These are phyloP conservation scores for Dromas ardeola DNA, from an alignment of 2,113 vertebrate species.

Conservation along the genomic window DNA sequence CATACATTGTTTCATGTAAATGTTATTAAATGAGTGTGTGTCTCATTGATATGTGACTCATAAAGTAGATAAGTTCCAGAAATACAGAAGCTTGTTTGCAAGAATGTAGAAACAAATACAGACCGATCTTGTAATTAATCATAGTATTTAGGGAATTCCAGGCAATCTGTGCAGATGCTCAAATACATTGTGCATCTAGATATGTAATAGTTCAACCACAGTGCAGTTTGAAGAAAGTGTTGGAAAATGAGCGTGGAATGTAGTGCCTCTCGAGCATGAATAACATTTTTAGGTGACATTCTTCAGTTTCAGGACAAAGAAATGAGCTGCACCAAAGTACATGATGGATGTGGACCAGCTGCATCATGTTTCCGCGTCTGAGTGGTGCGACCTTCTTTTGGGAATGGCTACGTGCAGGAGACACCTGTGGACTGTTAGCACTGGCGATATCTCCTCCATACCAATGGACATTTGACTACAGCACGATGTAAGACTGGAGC, in stretches of 20 bases:
- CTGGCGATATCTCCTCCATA: neutral
- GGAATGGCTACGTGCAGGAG: neutral
- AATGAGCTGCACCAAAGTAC: neutral
- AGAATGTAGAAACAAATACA: conserved; percentile 56
- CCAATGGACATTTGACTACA: neutral
- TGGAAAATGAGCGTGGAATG: neutral
- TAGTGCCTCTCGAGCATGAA: neutral
- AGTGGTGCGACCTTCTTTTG: neutral
- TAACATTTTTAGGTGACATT: conserved; percentile 5
- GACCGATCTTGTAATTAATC: conserved; percentile 48
- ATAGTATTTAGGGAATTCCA: conserved; percentile 43
- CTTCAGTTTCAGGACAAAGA: conserved; percentile 4
- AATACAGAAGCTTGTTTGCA: conserved; percentile 65
- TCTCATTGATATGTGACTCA: conserved; percentile 28
- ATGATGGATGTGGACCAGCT: neutral
- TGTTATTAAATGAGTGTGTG: neutral
- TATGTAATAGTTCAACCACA: conserved; percentile 9
- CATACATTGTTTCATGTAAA: conserved; percentile 11
- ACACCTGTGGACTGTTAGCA: neutral
- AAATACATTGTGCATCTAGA: neutral
- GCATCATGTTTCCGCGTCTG: neutral
- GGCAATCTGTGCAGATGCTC: conserved; percentile 29
- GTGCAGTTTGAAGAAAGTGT: neutral
- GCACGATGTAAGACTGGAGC: neutral
- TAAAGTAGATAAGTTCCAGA: conserved; percentile 53